Conservation (phyloP, 35 echinoderm and acorn worm genomes). For the Patiria miniata region DNA sequence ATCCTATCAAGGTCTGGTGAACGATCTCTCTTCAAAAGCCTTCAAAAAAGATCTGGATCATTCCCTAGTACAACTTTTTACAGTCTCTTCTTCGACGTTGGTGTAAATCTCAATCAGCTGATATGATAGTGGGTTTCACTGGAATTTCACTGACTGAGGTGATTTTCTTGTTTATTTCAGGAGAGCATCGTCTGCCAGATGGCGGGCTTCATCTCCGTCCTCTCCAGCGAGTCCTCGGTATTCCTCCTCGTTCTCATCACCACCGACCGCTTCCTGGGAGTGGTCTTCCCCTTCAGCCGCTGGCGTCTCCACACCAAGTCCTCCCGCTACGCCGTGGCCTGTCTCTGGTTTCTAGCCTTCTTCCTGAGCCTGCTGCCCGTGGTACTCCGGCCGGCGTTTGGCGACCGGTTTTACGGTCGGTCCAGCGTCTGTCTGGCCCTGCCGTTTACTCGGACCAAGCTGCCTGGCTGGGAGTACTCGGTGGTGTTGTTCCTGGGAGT, state of each 20-base stretch:
- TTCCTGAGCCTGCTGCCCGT: conserved; percentile 83
- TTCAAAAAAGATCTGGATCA: too few relatives aligned
- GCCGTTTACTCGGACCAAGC: conserved; percentile 64
- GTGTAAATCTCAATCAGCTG: too few relatives aligned
- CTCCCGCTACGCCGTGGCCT: conserved; percentile 41
- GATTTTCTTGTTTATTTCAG: background rate
- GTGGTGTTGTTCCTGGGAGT: conserved; percentile 78
- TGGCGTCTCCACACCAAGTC: conserved; percentile 86
- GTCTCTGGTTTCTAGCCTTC: conserved; percentile 69
- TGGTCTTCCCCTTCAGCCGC: conserved; percentile 86
- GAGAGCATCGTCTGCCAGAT: conserved; percentile 79
- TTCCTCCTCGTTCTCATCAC: conserved; percentile 87
- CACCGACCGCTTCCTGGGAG: conserved; percentile 74
- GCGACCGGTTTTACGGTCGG: conserved; percentile 79
- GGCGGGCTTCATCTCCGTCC: conserved; percentile 76
- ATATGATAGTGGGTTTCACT: too few relatives aligned
- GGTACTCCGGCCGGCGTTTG: conserved; percentile 52
- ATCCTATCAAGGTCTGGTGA: too few relatives aligned
- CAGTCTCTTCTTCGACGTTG: too few relatives aligned
- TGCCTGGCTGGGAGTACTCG: conserved; percentile 89
- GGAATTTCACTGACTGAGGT: too few relatives aligned
- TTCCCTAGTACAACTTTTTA: too few relatives aligned
- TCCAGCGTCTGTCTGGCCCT: conserved; percentile 90
- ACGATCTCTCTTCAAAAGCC: too few relatives aligned
- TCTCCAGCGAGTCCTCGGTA: conserved; percentile 89